phyloP scores from a whole-genome alignment of 2,888 invertebrate species.

The Chrysodeixis includens region DNA sequence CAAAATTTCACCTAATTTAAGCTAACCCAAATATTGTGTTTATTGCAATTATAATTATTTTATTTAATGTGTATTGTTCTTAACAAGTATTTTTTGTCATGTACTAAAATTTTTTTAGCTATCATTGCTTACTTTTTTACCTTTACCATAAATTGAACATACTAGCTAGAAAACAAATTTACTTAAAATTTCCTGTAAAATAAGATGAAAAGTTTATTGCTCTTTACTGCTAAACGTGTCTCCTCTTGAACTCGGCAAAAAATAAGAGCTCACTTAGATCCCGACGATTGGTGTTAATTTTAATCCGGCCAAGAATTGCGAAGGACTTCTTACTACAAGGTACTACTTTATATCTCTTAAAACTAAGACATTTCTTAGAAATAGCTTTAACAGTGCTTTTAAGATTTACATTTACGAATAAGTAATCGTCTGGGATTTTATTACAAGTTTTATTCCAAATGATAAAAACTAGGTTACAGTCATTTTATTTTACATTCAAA shows the following conservation, averaged over 20 bases:
- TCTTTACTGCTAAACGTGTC: background rate
- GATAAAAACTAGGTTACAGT: no score
- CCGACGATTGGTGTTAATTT: background rate
- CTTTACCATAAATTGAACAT: no score
- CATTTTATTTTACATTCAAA: no score
- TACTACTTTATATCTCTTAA: conserved; percentile 1
- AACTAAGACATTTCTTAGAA: conserved; percentile 1
- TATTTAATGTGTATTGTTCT: no score
- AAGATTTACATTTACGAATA: conserved; percentile 4
- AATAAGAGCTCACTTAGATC: background rate
- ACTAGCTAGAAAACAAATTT: no score
- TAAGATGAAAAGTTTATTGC: background rate
- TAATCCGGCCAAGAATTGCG: background rate
- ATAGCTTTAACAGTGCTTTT: background rate
- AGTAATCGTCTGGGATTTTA: background rate
- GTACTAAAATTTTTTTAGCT: no score
- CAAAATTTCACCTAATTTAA: no score
- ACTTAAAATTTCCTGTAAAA: background rate
- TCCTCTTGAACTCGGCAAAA: background rate
- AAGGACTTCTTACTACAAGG: background rate
- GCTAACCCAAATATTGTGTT: no score
- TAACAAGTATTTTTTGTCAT: no score
- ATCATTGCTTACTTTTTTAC: no score
- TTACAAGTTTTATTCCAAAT: background rate
- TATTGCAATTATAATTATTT: no score